Evolutionary conservation across 1,140 invertebrate genomes (phyloP), one percentile per base, ranked within the genome.

Genomic region (Papilio polytes): DNA sequence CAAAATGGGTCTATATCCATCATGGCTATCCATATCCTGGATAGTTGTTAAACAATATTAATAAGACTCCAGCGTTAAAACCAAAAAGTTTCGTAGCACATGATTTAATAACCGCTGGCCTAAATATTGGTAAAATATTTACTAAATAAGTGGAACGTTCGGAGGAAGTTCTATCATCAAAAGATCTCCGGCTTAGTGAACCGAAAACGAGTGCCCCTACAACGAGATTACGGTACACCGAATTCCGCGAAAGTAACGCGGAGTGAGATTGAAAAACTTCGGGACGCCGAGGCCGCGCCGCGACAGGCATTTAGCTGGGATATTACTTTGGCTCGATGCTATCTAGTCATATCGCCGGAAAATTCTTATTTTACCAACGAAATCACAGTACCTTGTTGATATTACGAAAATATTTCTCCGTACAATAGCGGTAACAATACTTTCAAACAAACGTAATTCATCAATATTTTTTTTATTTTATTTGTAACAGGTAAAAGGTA

Each of bases 91-190:
- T 26, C 59, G 22, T 70, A 31, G 13, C 63, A 70, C 26, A 31
- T 70, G 63, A 70, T 70, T 70, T 70, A 70, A 70, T 70, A 70
- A 70, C 63, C 7, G 26, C 12, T 70, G 26, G 63, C 13, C 63
- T 31, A 31, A 3, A 31, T 36, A 70, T 70, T 70, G 63, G 26
- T 70, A 70, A 70, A 70, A 70, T 70, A 70, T 70, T 70, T 70
- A 70, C 63, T 70, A 70, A 70, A 70, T 70, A 70, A 70, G 63
- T 70, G 63, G 63, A 70, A 70, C 63, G 26, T 70, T 15, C 63
- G 63, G 63, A 70, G 63, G 63, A 70, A 70, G 63, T 70, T 70
- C 63, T 70, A 70, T 70, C 63, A 70, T 70, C 63, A 70, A 70
- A 70, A 70, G 63, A 70, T 70, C 63, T 70, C 12, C 22, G 63